phyloP scores from a whole-genome alignment of 2,888 invertebrate genomes.

The Neoscelio sp. region DNA sequence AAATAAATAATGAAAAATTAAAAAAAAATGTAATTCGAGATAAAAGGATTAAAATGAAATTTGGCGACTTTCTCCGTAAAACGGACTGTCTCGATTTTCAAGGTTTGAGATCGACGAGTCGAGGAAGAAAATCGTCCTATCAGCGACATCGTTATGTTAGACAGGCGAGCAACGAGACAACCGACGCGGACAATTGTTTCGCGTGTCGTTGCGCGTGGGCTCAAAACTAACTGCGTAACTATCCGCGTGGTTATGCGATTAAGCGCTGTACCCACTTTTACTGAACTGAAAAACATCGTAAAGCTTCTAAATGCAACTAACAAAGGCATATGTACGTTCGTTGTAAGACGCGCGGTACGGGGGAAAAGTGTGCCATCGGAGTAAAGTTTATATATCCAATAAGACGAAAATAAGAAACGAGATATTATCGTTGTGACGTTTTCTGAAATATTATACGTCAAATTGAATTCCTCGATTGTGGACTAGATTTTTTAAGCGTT shows the following conservation, averaged over 20 bases:
- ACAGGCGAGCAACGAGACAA: conserved; percentile 70
- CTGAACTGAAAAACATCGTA: conserved; percentile 55
- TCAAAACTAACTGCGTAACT: conserved; percentile 64
- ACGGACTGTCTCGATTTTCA: conserved; percentile 6
- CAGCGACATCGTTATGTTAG: conserved; percentile 73
- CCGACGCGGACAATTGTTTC: conserved; percentile 73
- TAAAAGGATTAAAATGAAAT: too few species aligned
- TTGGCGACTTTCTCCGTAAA: too few species aligned
- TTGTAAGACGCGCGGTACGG: conserved; percentile 4
- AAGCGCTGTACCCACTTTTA: conserved; percentile 46
- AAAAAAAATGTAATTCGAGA: too few species aligned
- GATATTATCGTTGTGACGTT: conserved; percentile 29
- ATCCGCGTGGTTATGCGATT: conserved; percentile 58
- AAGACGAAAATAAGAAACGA: conserved; percentile 9
- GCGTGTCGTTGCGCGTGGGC: conserved; percentile 67
- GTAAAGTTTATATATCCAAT: conserved; percentile 35
- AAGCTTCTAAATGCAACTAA: conserved; percentile 53
- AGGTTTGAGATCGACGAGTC: conserved; percentile 47
- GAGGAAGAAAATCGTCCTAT: conserved; percentile 75
- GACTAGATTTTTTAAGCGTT: too few species aligned
- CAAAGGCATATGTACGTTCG: conserved; percentile 30
- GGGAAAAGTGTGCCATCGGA: conserved; percentile 48
- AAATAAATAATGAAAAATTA: too few species aligned
- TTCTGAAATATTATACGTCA: too few species aligned
- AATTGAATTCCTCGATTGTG: too few species aligned